Evolutionary conservation across 30 jellyfish, hydroid and myxozoan species (phyloP).

Genomic region (Turritopsis rubra): DNA sequence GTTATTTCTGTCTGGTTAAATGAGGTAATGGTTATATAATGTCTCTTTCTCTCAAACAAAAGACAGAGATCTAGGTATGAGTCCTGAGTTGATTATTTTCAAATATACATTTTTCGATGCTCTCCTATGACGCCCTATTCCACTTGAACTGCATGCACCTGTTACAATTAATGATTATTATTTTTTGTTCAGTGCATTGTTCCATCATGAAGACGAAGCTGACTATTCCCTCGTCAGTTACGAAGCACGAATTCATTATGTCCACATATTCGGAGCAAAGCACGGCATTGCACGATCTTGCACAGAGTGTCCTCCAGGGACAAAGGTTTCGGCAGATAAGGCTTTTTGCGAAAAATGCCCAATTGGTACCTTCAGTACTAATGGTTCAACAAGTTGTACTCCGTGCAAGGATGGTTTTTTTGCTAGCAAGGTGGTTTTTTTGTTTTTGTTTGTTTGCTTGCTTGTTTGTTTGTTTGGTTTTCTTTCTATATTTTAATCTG

Average conservation of each 20-base stretch:
- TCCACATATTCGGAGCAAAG: constrained; percentile 57
- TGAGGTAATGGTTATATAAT: no score
- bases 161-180: not conserved
- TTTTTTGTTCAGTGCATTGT: constrained; percentile 42
- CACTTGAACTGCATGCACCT: no score
- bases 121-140: no score
- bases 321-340: constrained; percentile 42
- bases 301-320: constrained; percentile 60
- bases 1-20: no score
- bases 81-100: no score
- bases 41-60: no score
- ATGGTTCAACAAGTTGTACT: constrained; percentile 51
- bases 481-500: not conserved
- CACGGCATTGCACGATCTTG: constrained; percentile 58
- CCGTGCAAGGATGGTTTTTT: constrained; percentile 57
- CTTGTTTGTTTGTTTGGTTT: not conserved
- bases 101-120: no score
- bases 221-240: constrained; percentile 57
- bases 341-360: constrained; percentile 70
- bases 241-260: constrained; percentile 58
- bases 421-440: constrained; percentile 39
- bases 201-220: constrained; percentile 83
- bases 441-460: not conserved
- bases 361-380: constrained; percentile 66
- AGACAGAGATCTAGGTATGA: no score